Evolutionary conservation across 2,888 invertebrate species (phyloP).

Genomic region (Plusia festucae): DNA sequence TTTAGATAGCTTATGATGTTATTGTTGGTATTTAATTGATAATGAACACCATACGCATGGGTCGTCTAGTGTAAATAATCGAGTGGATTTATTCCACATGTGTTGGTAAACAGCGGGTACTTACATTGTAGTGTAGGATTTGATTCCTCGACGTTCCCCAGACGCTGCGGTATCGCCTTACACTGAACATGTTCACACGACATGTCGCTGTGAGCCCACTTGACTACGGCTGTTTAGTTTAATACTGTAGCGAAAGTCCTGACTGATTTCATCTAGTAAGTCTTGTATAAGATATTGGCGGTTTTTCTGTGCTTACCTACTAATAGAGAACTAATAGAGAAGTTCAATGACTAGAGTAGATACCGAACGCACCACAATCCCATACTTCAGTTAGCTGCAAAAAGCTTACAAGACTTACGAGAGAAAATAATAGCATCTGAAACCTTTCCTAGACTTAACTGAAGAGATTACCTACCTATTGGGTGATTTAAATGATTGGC

Average conservation of each 20-base stretch:
- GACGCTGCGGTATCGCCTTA: conserved; percentile 84
- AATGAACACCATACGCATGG: conserved; percentile 36
- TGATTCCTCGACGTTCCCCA: conserved; percentile 83
- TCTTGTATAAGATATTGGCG: not conserved
- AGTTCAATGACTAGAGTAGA: too few relatives aligned
- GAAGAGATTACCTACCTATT: too few relatives aligned
- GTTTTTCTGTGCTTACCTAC: too few relatives aligned
- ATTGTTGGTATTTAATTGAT: not conserved
- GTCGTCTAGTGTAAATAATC: conserved; percentile 54
- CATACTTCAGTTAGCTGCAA: too few relatives aligned
- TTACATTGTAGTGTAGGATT: conserved; percentile 69
- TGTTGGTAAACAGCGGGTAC: conserved; percentile 70
- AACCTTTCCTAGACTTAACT: too few relatives aligned
- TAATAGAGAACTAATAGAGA: too few relatives aligned
- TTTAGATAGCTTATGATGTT: too few relatives aligned
- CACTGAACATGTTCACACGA: conserved; percentile 77
- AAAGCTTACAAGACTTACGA: too few relatives aligned
- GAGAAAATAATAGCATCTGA: too few relatives aligned
- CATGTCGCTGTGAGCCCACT: conserved; percentile 70
- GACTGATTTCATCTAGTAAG: conserved; percentile 13
- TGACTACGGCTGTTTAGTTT: conserved; percentile 58
- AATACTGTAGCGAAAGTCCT: conserved; percentile 37
- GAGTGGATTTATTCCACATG: conserved; percentile 79
- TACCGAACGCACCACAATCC: too few relatives aligned
- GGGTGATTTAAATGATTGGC: too few relatives aligned